A percentile compares a stretch with the other conserved stretches of the same genome.
Conservation (phyloP, 2,888 invertebrate species). For the Halocaridina rubra region DNA sequence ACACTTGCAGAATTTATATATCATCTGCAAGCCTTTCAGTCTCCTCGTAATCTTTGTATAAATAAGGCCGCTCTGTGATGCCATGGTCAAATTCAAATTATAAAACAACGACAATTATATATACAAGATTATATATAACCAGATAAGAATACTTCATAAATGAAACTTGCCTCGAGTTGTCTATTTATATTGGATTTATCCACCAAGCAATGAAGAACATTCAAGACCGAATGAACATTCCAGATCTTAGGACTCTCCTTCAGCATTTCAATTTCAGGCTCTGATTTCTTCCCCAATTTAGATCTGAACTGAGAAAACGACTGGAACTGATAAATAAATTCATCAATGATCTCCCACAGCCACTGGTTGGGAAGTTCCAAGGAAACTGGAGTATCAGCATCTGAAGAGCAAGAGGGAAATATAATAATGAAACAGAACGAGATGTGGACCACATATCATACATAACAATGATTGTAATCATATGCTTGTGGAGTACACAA, state of each 20-base stretch:
- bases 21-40: too few relatives aligned
- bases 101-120: too few relatives aligned
- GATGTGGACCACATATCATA: too few relatives aligned
- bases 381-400: conserved; percentile 85
- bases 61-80: too few relatives aligned
- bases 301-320: conserved; percentile 82
- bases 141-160: too few relatives aligned
- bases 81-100: too few relatives aligned
- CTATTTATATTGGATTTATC: conserved; percentile 98
- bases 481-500: too few relatives aligned
- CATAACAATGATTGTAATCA: too few relatives aligned
- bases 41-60: too few relatives aligned
- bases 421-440: background rate
- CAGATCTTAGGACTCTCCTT: conserved; percentile 90
- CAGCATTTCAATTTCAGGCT: conserved; percentile 78
- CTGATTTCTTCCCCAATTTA: conserved; percentile 79
- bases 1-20: too few relatives aligned
- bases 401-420: conserved; percentile 65
- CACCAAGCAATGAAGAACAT: conserved; percentile 96
- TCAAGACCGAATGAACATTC: conserved; percentile 97
- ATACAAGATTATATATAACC: too few relatives aligned
- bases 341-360: conserved; percentile 99
- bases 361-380: conserved; percentile 96
- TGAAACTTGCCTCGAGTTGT: conserved; percentile 83
- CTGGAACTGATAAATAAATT: conserved; percentile 98